Base-by-base conservation (phyloP, 1,140 invertebrate genomes). In the Euwallacea fornicatus region DNA sequence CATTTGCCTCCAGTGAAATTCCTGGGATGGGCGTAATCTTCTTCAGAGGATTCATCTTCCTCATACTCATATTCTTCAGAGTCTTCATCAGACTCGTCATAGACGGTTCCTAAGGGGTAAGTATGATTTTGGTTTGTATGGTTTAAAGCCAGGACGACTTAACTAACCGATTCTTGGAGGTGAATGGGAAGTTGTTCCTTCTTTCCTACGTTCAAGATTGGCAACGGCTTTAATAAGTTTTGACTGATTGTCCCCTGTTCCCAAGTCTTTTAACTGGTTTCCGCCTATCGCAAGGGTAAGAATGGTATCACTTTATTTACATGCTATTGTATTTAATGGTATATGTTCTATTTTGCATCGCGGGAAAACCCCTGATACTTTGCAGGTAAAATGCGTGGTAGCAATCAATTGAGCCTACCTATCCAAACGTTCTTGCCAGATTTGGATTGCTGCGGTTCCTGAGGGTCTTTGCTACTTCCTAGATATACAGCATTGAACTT, bases 151-250 rank as follows among this genome's bases (percentile, higher is more conserved):
- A 13, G 21, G 42, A 42, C 7, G 42, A 43, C 6, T 41, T 61
- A 41, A 66, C 64, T 13, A 9, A 58, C 56, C 66, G 33, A 76
- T 71, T 62, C 67, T 73, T 9, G 71, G 64, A 7, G 76, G 73
- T 1, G 69, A 70, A 13, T 63, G 46, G 4, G 54, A 3, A 42
- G 56, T 42, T 7, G 69, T 21, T 9, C 72, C 71, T 59, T 78
- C 77, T 65, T 78, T 78, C 76, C 61, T 82, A 8, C 85, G 83
- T 73, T 85, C 86, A 2, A 86, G 84, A 69, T 85, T 86, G 15
- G 85, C 84, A 0, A 88, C 86, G 0, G 86, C 86, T 74, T 88
- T 89, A 6, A 88, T 84, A 8, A 88, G 74, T 72, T 87, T 87
- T 16, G 87, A 86, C 69, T 86, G 84, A 74, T 85, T 86, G 67